Evolutionary conservation across 2,888 invertebrate genomes (phyloP).

Genomic region (Tipula unca): DNA sequence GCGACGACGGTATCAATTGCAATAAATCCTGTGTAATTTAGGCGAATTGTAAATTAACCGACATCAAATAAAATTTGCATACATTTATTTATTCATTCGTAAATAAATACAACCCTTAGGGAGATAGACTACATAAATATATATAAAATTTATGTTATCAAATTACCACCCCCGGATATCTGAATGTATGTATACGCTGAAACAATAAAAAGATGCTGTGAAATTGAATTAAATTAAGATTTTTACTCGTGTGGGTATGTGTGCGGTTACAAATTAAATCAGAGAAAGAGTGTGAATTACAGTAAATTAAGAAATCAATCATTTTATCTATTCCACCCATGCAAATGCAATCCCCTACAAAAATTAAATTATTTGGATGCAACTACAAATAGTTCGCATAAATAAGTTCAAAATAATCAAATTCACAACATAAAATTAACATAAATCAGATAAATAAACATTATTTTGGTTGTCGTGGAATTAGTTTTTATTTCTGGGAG

Average conservation of each 20-base stretch:
- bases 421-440: not conserved
- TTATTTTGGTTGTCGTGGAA: not conserved
- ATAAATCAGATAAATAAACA: slow-evolving; percentile 8
- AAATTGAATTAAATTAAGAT: not conserved
- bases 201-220: not conserved
- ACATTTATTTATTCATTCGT: not conserved
- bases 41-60: not conserved
- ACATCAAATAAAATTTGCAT: not conserved
- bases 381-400: not conserved
- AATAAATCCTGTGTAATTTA: not conserved
- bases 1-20: not conserved
- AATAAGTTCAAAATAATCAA: not conserved
- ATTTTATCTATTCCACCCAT: not conserved
- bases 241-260: not conserved
- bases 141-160: not conserved
- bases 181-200: not conserved
- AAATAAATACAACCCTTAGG: not conserved
- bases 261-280: not conserved
- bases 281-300: not conserved
- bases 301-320: not conserved
- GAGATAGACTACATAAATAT: too few relatives aligned
- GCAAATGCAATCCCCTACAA: not conserved
- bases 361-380: not conserved
- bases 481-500: not conserved
- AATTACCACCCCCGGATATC: not conserved